Base-by-base conservation (phyloP, 2,888 invertebrate genomes). In the Oeneis ivallda region DNA sequence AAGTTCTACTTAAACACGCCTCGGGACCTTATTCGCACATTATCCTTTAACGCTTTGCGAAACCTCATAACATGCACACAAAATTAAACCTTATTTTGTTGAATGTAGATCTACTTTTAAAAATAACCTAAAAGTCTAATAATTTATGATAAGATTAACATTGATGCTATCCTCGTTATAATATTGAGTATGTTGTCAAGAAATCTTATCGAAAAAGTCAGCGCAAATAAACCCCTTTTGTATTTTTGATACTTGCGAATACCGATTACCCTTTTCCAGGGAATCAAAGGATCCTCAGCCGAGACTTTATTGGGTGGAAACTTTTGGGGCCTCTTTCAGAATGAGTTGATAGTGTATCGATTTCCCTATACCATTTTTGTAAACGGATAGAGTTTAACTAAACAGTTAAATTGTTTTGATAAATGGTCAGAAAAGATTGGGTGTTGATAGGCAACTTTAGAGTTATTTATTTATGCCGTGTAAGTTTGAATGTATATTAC, bases 1-100 rank as follows among this genome's bases (percentile, higher is more conserved):
- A 88, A 89, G 86, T 89, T 89, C 82, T 85, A 84, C 84, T 86
- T 87, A 87, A 89, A 87, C 89, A 88, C 77, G 86, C 83, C 83
- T 80, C 80, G 80, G 81, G 85, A 81, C 79, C 81, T 82, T 80
- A 83, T 85, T 81, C 79, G 75, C 76, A 80, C 79, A 80, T 87
- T 84, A 86, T 85, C 84, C 80, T 80, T 82, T 52, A 61, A 59
- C 82, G 82, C 81, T 78, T 81, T 75, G 79, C 76, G 75, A 76
- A 71, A 49, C 32, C n/a, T 13, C 49, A 70, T 76, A 74, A 64
- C 70, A 72, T 70, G 64, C 77, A 78, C 56, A 68, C 79, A 77
- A 87, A 85, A 81, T 70, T 82, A 78, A 78, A 72, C 86, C 80
- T 78, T 86, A 82, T 77, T 76, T 69, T 54, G 60, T 73, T 64